Evolutionary conservation across 1,140 invertebrate genomes (phyloP).

Genomic region (Cyrtorhinus lividipennis): DNA sequence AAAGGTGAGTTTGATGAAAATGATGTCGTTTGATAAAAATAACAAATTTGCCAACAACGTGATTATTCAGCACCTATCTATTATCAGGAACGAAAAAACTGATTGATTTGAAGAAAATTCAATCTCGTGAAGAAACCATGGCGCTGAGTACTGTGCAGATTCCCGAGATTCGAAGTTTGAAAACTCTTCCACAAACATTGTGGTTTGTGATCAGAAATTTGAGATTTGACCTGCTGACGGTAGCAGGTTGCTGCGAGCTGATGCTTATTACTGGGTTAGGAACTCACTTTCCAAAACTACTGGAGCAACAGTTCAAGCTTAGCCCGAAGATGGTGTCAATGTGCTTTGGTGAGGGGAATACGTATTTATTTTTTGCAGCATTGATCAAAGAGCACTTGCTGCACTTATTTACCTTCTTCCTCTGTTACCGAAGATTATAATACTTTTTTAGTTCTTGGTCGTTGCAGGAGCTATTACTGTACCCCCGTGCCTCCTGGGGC

Average conservation of each 20-base stretch:
- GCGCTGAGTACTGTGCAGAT: not conserved
- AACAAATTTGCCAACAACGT: too few species aligned
- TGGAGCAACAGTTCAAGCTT: constrained; percentile 70
- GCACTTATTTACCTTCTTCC: too few species aligned
- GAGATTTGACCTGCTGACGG: constrained; percentile 63
- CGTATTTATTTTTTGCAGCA: too few species aligned
- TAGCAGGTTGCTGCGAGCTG: constrained; percentile 63
- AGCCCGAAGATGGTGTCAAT: constrained; percentile 54
- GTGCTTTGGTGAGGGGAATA: constrained; percentile 57
- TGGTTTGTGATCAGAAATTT: constrained; percentile 52
- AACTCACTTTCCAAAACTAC: constrained; percentile 66
- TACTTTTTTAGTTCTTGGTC: too few species aligned
- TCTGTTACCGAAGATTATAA: too few species aligned
- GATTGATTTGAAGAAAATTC: not conserved
- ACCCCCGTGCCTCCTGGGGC: constrained; percentile 58
- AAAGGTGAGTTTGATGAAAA: not conserved
- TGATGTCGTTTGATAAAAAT: too few species aligned
- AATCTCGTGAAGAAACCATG: not conserved
- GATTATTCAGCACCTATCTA: not conserved
- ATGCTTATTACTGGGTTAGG: constrained; percentile 63
- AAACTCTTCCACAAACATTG: constrained; percentile 42
- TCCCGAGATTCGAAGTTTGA: not conserved
- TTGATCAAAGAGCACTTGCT: too few species aligned
- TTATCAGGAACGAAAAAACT: not conserved
- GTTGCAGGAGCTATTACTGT: constrained; percentile 55